Evolutionary conservation across 2,888 invertebrate genomes (phyloP).

Genomic region (Agrotis ipsilon): DNA sequence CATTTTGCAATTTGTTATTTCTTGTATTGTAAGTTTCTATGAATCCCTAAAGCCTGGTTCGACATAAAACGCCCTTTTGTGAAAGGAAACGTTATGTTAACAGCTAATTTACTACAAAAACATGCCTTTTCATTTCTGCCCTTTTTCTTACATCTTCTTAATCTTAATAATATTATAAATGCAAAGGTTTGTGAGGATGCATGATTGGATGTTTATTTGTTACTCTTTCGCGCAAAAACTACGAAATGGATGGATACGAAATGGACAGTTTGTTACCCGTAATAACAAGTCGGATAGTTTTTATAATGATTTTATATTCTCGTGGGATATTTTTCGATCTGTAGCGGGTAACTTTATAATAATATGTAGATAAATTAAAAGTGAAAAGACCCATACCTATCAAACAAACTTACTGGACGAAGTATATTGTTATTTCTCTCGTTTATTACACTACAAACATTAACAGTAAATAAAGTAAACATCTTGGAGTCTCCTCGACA

Average conservation of each 20-base stretch:
- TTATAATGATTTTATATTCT: too few species aligned
- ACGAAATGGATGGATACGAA: too few species aligned
- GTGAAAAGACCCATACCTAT: not conserved
- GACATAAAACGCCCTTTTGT: not conserved
- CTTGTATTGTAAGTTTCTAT: not conserved
- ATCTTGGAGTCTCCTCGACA: constrained; percentile 28
- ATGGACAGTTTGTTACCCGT: too few species aligned
- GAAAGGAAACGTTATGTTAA: too few species aligned
- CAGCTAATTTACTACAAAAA: too few species aligned
- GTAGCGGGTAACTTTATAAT: not conserved
- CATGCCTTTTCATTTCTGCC: not conserved
- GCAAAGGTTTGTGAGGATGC: too few species aligned
- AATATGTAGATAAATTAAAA: not conserved
- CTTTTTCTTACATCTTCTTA: not conserved
- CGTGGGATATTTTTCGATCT: too few species aligned
- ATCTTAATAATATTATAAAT: too few species aligned
- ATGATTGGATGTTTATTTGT: too few species aligned
- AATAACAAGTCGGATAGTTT: too few species aligned
- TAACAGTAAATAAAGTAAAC: constrained; percentile 43
- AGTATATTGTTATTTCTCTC: not conserved
- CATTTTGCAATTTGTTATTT: constrained; percentile 11
- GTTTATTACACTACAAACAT: constrained; percentile 18
- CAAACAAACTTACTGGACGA: not conserved
- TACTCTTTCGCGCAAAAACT: too few species aligned
- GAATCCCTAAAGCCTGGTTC: not conserved